Evolutionary conservation across 2,797 vertebrate species (phyloP), one percentile per base, ranked within the genome.

Genomic region (Hippocampus kuda): DNA sequence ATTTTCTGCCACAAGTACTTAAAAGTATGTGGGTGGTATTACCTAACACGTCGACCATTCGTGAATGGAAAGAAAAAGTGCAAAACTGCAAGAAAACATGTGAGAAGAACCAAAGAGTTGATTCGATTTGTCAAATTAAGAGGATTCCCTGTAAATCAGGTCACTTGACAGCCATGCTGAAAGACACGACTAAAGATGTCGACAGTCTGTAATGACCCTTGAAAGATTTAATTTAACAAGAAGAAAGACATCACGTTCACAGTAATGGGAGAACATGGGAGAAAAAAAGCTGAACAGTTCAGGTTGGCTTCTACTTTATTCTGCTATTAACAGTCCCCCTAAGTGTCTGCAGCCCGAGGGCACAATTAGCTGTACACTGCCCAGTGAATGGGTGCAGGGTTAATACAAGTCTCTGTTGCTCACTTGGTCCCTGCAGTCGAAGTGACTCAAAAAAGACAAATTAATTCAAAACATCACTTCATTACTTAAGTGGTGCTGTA

Each of bases 11-110:
- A 86, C 81, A 86, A 84, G 77, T 83, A 77, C 77, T 87, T 84
- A 83, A 80, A 86, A 84, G 82, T 77, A 77, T 81, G 84, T 87
- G 86, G 84, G 82, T 86, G 86, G 86, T 78, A 84, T 89, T 87
- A 87, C 78, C 86, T 81, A 86, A 88, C 83, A 73, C 67, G 59
- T 82, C 70, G 74, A 79, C 81, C 81, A 83, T 85, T 83, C 53
- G 71, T 78, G 76, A 81, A 73, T 61, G 15, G 74, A 66, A 65
- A 60, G 27, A 60, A 34, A 60, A 38, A 60, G 59, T 34, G 16
- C 59, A 34, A 3, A 38, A 34, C 9, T 34, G 18, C 8, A 18
- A 60, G 59, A 60, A 34, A 20, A 60, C 59, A 60, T 2, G 5
- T 1, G 18, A 27, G 27, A 9, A 38, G 6, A 60, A 60, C 15